Evolutionary conservation across 2,888 invertebrate genomes (phyloP).

Genomic region (Caenorhabditis macrosperma): DNA sequence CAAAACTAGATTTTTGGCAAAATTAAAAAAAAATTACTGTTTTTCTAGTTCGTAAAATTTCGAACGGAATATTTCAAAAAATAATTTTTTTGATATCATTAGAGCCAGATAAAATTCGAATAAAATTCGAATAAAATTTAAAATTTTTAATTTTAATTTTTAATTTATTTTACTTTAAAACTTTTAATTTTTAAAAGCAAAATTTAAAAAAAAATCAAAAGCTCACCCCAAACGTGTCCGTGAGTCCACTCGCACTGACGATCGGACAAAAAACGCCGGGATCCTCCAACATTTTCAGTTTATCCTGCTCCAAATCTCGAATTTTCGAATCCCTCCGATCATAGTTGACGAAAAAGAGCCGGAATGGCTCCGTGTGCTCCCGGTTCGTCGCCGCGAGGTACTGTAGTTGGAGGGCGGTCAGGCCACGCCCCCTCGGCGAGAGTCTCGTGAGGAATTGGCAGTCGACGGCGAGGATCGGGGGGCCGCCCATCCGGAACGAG

Average conservation of each 20-base stretch:
- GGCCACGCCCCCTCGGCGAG: conserved; percentile 68
- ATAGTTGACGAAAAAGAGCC: conserved; percentile 73
- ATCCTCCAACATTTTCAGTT: conserved; percentile 3
- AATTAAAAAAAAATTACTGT: not conserved
- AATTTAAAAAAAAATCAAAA: not conserved
- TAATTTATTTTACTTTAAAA: not conserved
- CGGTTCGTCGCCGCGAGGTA: conserved; percentile 69
- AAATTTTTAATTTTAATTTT: too few species aligned
- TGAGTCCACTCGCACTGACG: not conserved
- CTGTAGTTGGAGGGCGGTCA: conserved; percentile 74
- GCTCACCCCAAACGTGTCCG: not conserved
- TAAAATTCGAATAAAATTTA: too few species aligned
- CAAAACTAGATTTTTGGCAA: too few species aligned
- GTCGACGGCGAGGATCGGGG: conserved; percentile 73
- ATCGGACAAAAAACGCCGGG: conserved; percentile 9
- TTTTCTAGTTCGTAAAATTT: not conserved
- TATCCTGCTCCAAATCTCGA: conserved; percentile 10
- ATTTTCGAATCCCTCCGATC: conserved; percentile 32
- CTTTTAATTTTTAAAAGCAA: not conserved
- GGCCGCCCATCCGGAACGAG: conserved; percentile 38
- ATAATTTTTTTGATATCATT: not conserved
- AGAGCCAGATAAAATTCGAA: too few species aligned
- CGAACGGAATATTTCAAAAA: not conserved
- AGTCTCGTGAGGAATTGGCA: conserved; percentile 74
- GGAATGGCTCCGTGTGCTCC: conserved; percentile 67